phyloP scores from a whole-genome alignment of 2,113 vertebrate species.

The Scalopus aquaticus region DNA sequence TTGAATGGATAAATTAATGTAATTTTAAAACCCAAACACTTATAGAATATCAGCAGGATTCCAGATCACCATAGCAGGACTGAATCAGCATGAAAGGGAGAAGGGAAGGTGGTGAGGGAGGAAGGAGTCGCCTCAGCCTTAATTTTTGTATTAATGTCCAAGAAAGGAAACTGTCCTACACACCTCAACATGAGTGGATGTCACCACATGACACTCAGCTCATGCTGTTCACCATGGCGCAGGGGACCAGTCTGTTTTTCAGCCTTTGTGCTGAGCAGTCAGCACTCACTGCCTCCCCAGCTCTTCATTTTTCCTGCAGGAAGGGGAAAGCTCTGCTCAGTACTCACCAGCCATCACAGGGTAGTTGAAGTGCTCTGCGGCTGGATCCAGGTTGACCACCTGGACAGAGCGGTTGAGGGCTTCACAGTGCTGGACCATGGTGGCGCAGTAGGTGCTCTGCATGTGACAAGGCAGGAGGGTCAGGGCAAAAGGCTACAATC shows the following conservation, averaged over 20 bases:
- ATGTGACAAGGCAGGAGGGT: background rate
- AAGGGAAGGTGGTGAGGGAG: background rate
- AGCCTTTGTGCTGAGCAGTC: background rate
- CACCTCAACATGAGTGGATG: background rate
- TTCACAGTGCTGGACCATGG: conserved; percentile 93
- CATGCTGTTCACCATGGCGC: background rate
- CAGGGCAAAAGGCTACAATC: background rate
- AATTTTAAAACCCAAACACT: background rate
- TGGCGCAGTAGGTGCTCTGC: conserved; percentile 98
- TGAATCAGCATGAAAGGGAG: background rate
- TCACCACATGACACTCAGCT: background rate
- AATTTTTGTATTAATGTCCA: background rate
- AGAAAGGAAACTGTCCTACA: background rate
- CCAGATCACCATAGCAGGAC: background rate
- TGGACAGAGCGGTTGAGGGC: conserved; percentile 92
- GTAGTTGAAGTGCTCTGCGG: conserved; percentile 94
- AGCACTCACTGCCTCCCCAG: background rate
- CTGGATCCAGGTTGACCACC: conserved; percentile 97
- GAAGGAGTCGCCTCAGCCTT: background rate
- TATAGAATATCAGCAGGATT: background rate
- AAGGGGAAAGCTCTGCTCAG: background rate
- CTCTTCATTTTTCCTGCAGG: background rate
- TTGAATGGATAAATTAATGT: background rate
- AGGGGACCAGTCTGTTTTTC: background rate
- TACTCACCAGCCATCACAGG: conserved; percentile 94